Evolutionary conservation across 2,888 invertebrate species (phyloP).

Genomic region (Tachina fera): DNA sequence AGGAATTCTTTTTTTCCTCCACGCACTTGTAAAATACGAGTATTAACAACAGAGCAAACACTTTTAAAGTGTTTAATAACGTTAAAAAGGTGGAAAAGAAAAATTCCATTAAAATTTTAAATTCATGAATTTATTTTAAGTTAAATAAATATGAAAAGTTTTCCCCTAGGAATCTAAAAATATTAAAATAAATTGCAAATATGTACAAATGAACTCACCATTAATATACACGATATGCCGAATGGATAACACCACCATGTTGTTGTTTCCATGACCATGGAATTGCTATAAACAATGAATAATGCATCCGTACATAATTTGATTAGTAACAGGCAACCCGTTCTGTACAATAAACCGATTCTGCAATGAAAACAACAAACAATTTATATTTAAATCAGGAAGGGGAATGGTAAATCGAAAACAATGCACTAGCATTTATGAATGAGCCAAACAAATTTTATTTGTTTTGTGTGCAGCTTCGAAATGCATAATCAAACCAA

Average conservation of each 20-base stretch:
- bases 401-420: neutral
- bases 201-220: slow-evolving; percentile 84
- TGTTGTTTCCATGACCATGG: slow-evolving; percentile 79
- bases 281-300: slow-evolving; percentile 87
- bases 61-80: neutral
- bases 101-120: neutral
- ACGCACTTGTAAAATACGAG: neutral
- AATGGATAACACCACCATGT: slow-evolving; percentile 85
- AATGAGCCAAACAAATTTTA: neutral
- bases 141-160: neutral
- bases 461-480: neutral
- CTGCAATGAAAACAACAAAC: slow-evolving; percentile 79
- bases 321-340: slow-evolving; percentile 85
- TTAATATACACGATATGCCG: slow-evolving; percentile 84
- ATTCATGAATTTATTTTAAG: neutral
- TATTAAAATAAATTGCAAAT: neutral
- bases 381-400: slow-evolving; percentile 20
- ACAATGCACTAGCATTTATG: neutral
- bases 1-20: neutral
- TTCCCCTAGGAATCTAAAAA: neutral
- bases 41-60: neutral
- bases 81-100: neutral
- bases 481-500: slow-evolving; percentile 11
- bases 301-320: slow-evolving; percentile 86
- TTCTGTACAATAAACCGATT: slow-evolving; percentile 86